These are phyloP conservation scores for Crotophaga sulcirostris DNA, from an alignment of 2,113 vertebrate species.

Conservation along the genomic window DNA sequence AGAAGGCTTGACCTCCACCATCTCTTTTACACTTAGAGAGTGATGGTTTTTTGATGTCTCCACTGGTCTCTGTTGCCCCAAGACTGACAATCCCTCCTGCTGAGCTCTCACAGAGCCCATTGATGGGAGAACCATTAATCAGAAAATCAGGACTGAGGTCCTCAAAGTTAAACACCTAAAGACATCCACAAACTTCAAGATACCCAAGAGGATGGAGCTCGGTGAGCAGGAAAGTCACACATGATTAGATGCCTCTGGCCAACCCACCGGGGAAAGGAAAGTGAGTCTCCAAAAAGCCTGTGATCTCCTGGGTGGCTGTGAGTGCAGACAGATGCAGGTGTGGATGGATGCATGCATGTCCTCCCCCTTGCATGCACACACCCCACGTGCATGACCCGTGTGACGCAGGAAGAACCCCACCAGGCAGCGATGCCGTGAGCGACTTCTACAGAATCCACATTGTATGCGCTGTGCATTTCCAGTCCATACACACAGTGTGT, in stretches of 20 bases:
- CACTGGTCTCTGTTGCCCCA: not conserved
- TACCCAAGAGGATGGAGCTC: not conserved
- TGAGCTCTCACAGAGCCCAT: not conserved
- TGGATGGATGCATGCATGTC: not conserved
- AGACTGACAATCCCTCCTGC: not conserved
- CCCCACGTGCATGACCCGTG: accelerated
- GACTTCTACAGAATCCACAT: conserved; percentile 89
- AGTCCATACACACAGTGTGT: conserved; percentile 90
- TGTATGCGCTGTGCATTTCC: conserved; percentile 93
- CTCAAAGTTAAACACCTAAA: not conserved
- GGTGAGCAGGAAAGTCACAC: accelerated
- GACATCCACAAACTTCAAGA: not conserved
- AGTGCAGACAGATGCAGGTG: no score
- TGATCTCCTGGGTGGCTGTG: not conserved
- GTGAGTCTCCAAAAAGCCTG: not conserved
- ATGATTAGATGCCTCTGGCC: not conserved
- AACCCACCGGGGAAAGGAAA: not conserved
- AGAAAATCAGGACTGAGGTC: not conserved
- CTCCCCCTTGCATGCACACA: not conserved
- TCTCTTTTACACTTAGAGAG: not conserved
- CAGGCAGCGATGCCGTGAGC: not conserved
- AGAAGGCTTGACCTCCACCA: not conserved
- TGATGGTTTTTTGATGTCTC: not conserved
- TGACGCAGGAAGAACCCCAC: not conserved
- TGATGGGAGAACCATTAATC: not conserved